These are phyloP conservation scores for Monodelphis domestica DNA, from an alignment of 2,797 vertebrate genomes.

Conservation along the genomic window DNA sequence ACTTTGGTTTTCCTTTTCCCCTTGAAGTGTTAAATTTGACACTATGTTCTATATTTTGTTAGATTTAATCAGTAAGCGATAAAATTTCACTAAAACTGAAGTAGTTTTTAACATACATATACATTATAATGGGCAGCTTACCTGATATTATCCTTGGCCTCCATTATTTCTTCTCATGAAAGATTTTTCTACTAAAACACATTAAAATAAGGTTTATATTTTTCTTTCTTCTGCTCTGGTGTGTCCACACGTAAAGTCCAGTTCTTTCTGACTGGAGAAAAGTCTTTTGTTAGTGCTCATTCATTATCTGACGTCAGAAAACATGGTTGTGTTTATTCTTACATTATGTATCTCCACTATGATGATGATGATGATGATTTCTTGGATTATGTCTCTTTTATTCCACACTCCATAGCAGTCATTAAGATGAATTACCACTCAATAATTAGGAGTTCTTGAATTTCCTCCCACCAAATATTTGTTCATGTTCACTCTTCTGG, in stretches of 20 bases:
- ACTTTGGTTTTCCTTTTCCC: neutral
- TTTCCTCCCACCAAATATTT: conserved; percentile 43
- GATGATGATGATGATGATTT: conserved; percentile 33
- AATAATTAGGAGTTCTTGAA: conserved; percentile 29
- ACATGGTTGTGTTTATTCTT: conserved; percentile 20
- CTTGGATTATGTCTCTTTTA: conserved; percentile 23
- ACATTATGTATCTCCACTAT: conserved; percentile 37
- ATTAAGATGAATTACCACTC: neutral
- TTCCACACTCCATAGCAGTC: conserved; percentile 33
- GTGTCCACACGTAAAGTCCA: neutral
- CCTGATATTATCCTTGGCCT: conserved; percentile 81
- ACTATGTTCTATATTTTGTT: no score
- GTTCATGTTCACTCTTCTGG: conserved; percentile 32
- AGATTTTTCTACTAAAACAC: conserved; percentile 68
- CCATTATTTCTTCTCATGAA: conserved; percentile 77
- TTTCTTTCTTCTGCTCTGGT: conserved; percentile 57
- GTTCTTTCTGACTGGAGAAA: conserved; percentile 14
- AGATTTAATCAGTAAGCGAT: neutral
- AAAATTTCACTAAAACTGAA: neutral
- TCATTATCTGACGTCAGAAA: conserved; percentile 59
- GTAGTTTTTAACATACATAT: conserved; percentile 19
- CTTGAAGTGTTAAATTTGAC: neutral
- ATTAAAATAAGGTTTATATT: conserved; percentile 53
- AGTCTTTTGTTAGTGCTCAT: conserved; percentile 37
- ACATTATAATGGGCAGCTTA: conserved; percentile 71